Percentiles rank a stretch among this genome's conserved stretches.
Conservation (phyloP, 64 coral and sea anemone genomes). For the Stichodactyla helianthus region DNA sequence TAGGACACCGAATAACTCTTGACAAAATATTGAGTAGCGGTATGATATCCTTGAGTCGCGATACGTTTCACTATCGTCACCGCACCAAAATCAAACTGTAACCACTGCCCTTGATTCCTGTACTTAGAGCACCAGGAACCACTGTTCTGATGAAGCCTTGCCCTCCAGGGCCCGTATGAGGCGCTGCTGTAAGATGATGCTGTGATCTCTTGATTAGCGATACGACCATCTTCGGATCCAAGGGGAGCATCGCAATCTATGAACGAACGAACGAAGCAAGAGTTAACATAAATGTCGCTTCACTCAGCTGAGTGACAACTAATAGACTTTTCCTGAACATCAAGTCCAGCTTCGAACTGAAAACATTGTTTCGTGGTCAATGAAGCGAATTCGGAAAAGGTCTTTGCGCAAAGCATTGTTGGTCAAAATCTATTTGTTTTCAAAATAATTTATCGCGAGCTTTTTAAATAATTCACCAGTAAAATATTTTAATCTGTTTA, state of each 20-base stretch:
- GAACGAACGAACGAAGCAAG: too few species aligned
- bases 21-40: slow-evolving; percentile 60
- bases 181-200: slow-evolving; percentile 68
- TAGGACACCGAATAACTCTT: slow-evolving; percentile 71
- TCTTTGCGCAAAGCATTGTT: too few species aligned
- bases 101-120: slow-evolving; percentile 47
- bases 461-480: too few species aligned
- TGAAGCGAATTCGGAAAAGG: too few species aligned
- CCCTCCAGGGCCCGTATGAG: slow-evolving; percentile 40
- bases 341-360: too few species aligned
- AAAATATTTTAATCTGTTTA: too few species aligned
- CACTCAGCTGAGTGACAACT: too few species aligned
- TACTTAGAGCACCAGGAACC: slow-evolving; percentile 57
- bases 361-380: too few species aligned
- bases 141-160: slow-evolving; percentile 27
- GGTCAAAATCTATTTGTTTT: too few species aligned
- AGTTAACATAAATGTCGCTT: too few species aligned
- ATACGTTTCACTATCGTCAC: slow-evolving; percentile 42
- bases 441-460: too few species aligned
- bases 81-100: slow-evolving; percentile 75
- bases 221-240: slow-evolving; percentile 72
- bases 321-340: too few species aligned
- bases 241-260: slow-evolving; percentile 67
- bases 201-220: slow-evolving; percentile 57
- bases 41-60: slow-evolving; percentile 77